Conservation (phyloP, 2,797 vertebrate species). For the Coranthus polyacanthus region DNA sequence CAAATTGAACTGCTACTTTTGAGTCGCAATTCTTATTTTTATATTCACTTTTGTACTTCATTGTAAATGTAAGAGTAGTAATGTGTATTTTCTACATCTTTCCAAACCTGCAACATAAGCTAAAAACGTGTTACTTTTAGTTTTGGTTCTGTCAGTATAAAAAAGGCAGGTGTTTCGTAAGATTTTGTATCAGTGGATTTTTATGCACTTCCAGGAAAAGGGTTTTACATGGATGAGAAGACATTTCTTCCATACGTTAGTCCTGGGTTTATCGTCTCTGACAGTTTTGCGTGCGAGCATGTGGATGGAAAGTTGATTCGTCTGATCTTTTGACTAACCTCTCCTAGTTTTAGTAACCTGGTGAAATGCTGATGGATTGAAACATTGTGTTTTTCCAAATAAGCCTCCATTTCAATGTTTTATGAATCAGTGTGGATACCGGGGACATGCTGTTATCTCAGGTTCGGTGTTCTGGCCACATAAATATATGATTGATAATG, state of each 20-base stretch:
- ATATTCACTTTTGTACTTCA: conserved; percentile 75
- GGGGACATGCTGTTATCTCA: conserved; percentile 71
- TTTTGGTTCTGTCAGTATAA: conserved; percentile 65
- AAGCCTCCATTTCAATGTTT: conserved; percentile 50
- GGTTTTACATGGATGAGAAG: conserved; percentile 47
- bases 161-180: conserved; percentile 59
- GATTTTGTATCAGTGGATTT: conserved; percentile 69
- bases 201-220: conserved; percentile 79
- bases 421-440: conserved; percentile 45
- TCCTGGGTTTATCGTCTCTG: conserved; percentile 54
- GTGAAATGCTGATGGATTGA: conserved; percentile 53
- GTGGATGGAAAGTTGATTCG: conserved; percentile 37
- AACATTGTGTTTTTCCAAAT: conserved; percentile 47
- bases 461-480: conserved; percentile 75
- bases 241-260: conserved; percentile 30
- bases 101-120: conserved; percentile 80
- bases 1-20: conserved; percentile 77
- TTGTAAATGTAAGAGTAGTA: conserved; percentile 69
- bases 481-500: conserved; percentile 60
- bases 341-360: conserved; percentile 45
- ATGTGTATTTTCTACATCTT: conserved; percentile 68
- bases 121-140: conserved; percentile 71
- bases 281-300: conserved; percentile 30
- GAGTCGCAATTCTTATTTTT: conserved; percentile 75
- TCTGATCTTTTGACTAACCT: conserved; percentile 49